Evolutionary conservation across 92 coral and sea anemone genomes (phyloP).

Genomic region (Epizoanthus stellaris): DNA sequence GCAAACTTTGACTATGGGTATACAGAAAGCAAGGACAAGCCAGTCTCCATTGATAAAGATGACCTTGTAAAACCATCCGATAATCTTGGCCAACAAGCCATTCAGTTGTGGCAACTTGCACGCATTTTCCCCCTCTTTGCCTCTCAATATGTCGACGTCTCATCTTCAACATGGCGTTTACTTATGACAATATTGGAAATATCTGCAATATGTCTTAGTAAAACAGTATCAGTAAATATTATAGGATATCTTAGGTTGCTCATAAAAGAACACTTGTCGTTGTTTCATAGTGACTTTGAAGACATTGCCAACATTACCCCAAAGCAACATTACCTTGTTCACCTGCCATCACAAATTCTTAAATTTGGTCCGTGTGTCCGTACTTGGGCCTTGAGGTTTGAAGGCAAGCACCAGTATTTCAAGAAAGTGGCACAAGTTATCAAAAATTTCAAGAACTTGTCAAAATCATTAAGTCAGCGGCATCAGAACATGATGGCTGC

Average conservation of each 20-base stretch:
- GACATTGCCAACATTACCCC: constrained; percentile 34
- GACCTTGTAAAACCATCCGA: neutral
- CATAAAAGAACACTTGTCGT: constrained; percentile 13
- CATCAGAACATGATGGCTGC: constrained; percentile 31
- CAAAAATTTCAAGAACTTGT: constrained; percentile 19
- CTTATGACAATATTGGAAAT: neutral
- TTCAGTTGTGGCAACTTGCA: constrained; percentile 15
- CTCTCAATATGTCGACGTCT: neutral
- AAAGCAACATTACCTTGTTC: constrained; percentile 43
- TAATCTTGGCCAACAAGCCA: constrained; percentile 10
- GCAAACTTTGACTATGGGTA: constrained; percentile 21
- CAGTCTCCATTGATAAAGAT: neutral
- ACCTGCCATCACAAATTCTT: constrained; percentile 21
- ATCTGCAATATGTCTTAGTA: constrained; percentile 2
- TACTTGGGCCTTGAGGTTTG: constrained; percentile 39
- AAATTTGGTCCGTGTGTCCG: constrained; percentile 31
- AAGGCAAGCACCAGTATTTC: constrained; percentile 36
- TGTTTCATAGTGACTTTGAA: neutral
- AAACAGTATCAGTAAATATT: neutral
- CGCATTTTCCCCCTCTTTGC: neutral
- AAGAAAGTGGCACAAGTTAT: constrained; percentile 11
- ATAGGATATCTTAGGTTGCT: neutral
- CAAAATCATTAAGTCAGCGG: neutral
- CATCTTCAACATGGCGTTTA: neutral
- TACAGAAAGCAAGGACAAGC: constrained; percentile 27